Evolutionary conservation across 2,797 vertebrate genomes (phyloP), one percentile per base, ranked within the genome.

Genomic region (Coregonus sp.): DNA sequence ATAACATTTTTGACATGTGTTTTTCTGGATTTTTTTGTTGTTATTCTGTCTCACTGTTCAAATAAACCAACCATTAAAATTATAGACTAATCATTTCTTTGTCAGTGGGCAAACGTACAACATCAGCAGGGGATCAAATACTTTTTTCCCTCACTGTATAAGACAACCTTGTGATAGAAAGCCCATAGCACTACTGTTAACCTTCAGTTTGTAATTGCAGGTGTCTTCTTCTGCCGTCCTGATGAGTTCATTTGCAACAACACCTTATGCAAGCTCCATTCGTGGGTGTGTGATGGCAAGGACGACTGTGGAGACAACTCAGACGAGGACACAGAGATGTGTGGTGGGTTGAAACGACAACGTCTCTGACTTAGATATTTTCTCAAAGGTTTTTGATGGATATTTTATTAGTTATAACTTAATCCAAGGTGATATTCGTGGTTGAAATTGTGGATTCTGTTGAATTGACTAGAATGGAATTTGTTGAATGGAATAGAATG

Each of bases 161-260:
- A 9, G 20, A 9, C 25, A 29, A 11, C 1, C 14, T 18, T 29
- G 31, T 6, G 56, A 72, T 71, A 40, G 47, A 7, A 35, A 73
- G 50, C n/a, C 52, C 25, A 51, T 20, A 15, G 4, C 83, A 54
- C 9, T 25, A 54, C 9, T 25, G 59, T 20, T 25, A 25, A 29
- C 20, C 9, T 63, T 63, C 25, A 9, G n/a, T 75, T 40, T 89
- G 70, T 82, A 35, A 85, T 86, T 87, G n/a, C 91, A 99, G 98
- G 96, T 33, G 93, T 95, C 80, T 96, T 96, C 86, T 97, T 97
- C 90, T 99, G 98, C 83, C 96, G 96, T 81, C 87, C 94, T 1
- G 97, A 99, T 91, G 98, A 99, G 77, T 99, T 99, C 89, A 91
- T 97, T 80, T 99, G 98, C 92, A 99, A 98, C 93, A 99, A 99